Percentiles rank a stretch among this genome's conserved stretches.
phyloP scores from a whole-genome alignment of 2,888 invertebrate species.

The Watsonalla binaria region DNA sequence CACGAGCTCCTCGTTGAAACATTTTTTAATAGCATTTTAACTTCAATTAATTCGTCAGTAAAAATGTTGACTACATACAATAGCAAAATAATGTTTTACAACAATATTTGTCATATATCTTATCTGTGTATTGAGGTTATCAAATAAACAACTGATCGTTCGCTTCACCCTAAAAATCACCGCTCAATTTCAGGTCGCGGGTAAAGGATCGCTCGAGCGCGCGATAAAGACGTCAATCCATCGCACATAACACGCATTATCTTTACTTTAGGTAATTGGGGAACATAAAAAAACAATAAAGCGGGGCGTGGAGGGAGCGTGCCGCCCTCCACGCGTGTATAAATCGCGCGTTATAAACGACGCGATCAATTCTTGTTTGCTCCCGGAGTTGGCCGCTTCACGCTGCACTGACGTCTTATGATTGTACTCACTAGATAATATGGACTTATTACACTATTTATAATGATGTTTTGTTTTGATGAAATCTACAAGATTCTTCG shows the following conservation, averaged over 20 bases:
- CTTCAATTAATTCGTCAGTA: no score
- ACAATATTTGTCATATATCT: no score
- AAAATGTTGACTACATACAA: no score
- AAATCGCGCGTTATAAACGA: conserved; percentile 68
- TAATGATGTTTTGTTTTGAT: no score
- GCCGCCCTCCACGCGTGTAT: conserved; percentile 38
- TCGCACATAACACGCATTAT: conserved; percentile 22
- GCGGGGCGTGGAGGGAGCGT: conserved; percentile 43
- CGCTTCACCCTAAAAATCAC: neutral
- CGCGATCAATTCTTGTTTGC: conserved; percentile 67
- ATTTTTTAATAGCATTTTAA: no score
- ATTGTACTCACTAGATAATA: conserved; percentile 2
- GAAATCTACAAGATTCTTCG: no score
- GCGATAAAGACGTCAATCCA: neutral
- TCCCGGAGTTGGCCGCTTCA: conserved; percentile 30
- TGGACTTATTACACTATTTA: no score
- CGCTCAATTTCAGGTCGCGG: neutral
- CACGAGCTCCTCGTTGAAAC: no score
- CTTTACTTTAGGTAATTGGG: neutral
- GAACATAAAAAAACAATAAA: conserved; percentile 60
- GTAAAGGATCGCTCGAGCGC: neutral
- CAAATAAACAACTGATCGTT: neutral
- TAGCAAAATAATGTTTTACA: no score
- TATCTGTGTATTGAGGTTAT: neutral
- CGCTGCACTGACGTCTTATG: conserved; percentile 25